A percentile compares a stretch with the other conserved stretches of the same genome.
Evolutionary conservation across 2,113 vertebrate species (phyloP).

Genomic region (Syrrhaptes paradoxus): DNA sequence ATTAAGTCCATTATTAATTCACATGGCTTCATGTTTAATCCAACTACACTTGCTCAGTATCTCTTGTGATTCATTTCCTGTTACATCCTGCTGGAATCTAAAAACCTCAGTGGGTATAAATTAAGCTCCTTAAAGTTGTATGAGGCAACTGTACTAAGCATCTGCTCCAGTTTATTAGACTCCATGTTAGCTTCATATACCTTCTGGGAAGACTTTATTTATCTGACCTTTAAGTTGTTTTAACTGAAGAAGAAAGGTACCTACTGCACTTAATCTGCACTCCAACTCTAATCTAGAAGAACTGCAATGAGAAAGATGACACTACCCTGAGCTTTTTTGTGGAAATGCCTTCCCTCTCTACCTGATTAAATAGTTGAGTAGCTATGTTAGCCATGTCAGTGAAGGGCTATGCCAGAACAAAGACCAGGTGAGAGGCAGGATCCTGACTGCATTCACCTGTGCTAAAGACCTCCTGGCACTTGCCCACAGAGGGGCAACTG

Average conservation of each 20-base stretch:
- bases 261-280: not conserved
- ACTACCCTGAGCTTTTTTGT: too few relatives aligned
- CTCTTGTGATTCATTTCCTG: not conserved
- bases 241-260: not conserved
- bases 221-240: not conserved
- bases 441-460: not conserved
- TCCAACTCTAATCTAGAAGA: not conserved
- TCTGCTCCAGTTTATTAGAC: not conserved
- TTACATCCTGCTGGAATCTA: not conserved
- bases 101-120: not conserved
- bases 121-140: not conserved
- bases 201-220: not conserved
- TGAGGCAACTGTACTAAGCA: not conserved
- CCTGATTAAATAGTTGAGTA: not conserved
- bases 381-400: not conserved
- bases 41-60: not conserved
- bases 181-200: not conserved
- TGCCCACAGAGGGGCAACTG: not conserved
- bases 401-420: not conserved
- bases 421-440: not conserved
- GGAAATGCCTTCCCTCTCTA: not conserved
- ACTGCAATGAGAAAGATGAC: not conserved
- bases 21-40: not conserved
- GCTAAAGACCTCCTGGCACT: not conserved
- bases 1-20: not conserved